Evolutionary conservation across 2,888 invertebrate genomes (phyloP).

Genomic region (Hydropsyche betteni): DNA sequence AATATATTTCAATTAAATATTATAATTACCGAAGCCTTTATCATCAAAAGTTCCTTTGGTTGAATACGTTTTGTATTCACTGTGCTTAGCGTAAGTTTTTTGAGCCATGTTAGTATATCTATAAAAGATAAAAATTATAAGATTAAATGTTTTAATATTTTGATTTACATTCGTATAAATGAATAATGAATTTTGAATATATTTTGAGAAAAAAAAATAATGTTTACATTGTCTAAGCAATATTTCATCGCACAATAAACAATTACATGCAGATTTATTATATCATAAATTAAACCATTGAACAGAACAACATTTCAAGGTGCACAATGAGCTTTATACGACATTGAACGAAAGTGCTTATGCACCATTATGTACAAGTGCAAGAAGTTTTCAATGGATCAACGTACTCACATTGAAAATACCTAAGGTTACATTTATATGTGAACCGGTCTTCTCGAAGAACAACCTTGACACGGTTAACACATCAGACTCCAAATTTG

Average conservation of each 20-base stretch:
- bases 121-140: constrained; percentile 17
- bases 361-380: constrained; percentile 15
- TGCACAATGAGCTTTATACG: neutral
- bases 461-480: constrained; percentile 25
- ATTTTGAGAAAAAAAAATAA: no score
- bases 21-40: constrained; percentile 62
- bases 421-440: neutral
- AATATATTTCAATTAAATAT: neutral
- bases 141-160: neutral
- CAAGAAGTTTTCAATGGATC: constrained; percentile 7
- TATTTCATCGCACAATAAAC: no score
- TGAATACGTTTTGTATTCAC: constrained; percentile 64
- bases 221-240: neutral
- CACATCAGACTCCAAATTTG: constrained; percentile 5
- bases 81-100: constrained; percentile 64
- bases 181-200: neutral
- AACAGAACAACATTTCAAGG: neutral
- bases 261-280: no score
- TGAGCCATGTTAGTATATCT: constrained; percentile 58
- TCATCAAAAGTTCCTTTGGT: constrained; percentile 60
- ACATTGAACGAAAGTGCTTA: neutral
- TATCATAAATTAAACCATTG: no score
- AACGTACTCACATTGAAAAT: neutral
- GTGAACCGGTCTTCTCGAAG: constrained; percentile 11
- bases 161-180: neutral